Percentiles rank a stretch among this genome's conserved stretches.
Evolutionary conservation across 1,140 invertebrate genomes (phyloP).

Genomic region (Bombus cullumanus): DNA sequence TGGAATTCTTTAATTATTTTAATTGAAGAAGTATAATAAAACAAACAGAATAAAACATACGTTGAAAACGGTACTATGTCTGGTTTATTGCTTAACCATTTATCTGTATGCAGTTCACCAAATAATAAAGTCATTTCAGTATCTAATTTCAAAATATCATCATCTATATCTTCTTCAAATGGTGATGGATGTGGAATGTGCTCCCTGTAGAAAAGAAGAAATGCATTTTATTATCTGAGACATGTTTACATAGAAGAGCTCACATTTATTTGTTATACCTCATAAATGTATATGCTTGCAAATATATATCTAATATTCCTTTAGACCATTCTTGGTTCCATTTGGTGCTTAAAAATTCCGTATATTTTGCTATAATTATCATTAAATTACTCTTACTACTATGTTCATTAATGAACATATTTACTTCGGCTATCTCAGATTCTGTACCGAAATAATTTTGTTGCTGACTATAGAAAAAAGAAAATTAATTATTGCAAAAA

Average conservation of each 20-base stretch:
- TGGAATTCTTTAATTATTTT: neutral
- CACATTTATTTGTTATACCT: conserved; percentile 65
- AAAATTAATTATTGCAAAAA: neutral
- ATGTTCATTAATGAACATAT: conserved; percentile 85
- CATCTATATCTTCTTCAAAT: conserved; percentile 79
- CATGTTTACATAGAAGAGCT: neutral
- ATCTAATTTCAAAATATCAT: conserved; percentile 83
- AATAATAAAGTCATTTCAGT: conserved; percentile 85
- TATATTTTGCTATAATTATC: conserved; percentile 85
- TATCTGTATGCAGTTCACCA: conserved; percentile 86
- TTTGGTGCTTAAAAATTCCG: conserved; percentile 84
- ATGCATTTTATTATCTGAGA: neutral
- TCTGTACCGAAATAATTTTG: conserved; percentile 86
- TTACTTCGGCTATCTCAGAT: conserved; percentile 86
- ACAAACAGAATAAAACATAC: conserved; percentile 47
- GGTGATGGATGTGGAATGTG: conserved; percentile 83
- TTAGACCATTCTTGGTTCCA: conserved; percentile 87
- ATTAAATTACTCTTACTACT: conserved; percentile 84
- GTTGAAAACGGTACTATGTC: conserved; percentile 76
- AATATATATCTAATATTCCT: conserved; percentile 84
- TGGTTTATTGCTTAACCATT: conserved; percentile 83
- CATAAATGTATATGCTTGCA: conserved; percentile 84
- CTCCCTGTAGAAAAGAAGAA: conserved; percentile 58
- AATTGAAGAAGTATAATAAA: neutral
- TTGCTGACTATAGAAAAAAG: conserved; percentile 47